These are phyloP conservation scores for Hystrix cristata DNA, from an alignment of 2,113 vertebrate genomes.

Conservation along the genomic window DNA sequence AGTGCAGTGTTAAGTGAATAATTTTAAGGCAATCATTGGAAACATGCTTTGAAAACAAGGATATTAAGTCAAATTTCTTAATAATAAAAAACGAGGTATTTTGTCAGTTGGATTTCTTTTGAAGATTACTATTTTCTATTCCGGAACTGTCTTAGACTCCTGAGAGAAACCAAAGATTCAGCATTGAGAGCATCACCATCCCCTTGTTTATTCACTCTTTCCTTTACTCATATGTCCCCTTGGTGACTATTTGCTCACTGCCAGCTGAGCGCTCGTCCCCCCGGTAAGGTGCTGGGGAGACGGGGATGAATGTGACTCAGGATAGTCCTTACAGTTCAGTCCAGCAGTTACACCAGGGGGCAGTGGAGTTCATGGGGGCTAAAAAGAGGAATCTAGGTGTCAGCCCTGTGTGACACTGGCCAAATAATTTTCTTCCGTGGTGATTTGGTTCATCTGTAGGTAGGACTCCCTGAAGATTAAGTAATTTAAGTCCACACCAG, in stretches of 20 bases:
- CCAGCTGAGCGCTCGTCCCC: neutral
- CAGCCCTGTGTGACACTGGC: neutral
- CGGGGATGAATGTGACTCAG: neutral
- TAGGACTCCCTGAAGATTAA: neutral
- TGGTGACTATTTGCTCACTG: neutral
- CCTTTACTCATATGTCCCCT: neutral
- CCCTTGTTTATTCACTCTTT: neutral
- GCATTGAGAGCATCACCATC: fast-evolving
- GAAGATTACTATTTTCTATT: neutral
- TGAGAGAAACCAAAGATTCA: neutral
- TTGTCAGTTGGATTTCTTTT: neutral
- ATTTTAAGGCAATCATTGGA: constrained; percentile 24
- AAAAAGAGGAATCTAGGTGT: neutral
- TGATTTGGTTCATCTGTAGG: constrained; percentile 4
- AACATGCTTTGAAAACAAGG: constrained; percentile 1
- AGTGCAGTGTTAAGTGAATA: neutral
- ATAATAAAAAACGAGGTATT: neutral
- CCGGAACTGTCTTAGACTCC: neutral
- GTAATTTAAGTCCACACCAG: neutral
- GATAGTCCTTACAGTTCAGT: neutral
- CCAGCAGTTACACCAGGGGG: neutral
- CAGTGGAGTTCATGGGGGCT: neutral
- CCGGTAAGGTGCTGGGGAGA: neutral
- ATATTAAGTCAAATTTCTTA: neutral
- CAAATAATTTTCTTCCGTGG: neutral